Evolutionary conservation across 2,113 vertebrate species (phyloP), one percentile per base, ranked within the genome.

Genomic region (Ailuropoda melanoleuca): DNA sequence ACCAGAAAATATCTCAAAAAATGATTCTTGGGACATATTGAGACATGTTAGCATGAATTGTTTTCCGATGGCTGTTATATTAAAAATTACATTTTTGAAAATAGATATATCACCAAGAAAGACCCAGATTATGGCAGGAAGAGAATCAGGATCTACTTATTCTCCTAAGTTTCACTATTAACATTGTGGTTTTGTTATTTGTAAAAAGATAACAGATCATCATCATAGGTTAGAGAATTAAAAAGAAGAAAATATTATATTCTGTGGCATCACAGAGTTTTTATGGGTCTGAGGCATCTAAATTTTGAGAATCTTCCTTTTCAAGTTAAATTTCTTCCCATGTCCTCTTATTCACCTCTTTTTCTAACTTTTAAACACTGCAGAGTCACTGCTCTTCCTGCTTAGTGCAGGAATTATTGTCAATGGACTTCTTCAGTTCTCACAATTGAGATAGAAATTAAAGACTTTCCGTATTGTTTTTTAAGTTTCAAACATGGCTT

Each of bases 61-160:
- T 37, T 91, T 94, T 91, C 19, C 50, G 19, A 85, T 66, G 31
- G 17, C 31, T 92, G 2, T 81, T 92, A 60, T 74, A 53, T 60
- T 94, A 77, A 92, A 82, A 94, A 72, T 92, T 89, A 34, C 12
- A 15, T 86, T 80, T 46, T 83, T 62, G 2, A 74, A 55, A 95
- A 58, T 72, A 3, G 21, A 84, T 90, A 84, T 96, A 37, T 95
- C 46, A 84, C 55, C 31, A 84, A 75, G 21, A 90, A 89, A 92
- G 13, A 48, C 39, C 7, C 17, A 60, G 29, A n/a, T 56, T 62
- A 48, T 62, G 4, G 12, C 11, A 58, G 21, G 64, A 68, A 60
- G 13, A 66, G 6, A 7, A 75, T 37, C 24, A 29, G 12, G 19
- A 10, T 1, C 14, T 39, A 85, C 8, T 95, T 78, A 77, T 56